A percentile compares a stretch with the other conserved stretches of the same genome.
phyloP scores from a whole-genome alignment of 2,113 vertebrate species.

The Coturnix japonica region DNA sequence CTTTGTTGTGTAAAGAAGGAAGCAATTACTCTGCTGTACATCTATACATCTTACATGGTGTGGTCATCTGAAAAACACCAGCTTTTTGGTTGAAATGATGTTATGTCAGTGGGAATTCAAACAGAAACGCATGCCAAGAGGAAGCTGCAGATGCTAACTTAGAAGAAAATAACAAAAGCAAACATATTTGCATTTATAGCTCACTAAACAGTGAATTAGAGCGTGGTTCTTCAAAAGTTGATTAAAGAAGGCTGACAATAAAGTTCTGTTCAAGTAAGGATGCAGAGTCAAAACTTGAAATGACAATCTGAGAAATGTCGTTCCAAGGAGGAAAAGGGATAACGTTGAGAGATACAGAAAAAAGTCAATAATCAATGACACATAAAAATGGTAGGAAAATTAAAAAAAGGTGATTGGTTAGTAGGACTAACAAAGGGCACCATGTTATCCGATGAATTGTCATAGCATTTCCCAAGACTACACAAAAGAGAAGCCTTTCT shows the following conservation, averaged over 20 bases:
- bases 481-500: neutral
- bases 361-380: neutral
- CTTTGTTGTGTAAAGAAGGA: neutral
- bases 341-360: neutral
- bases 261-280: neutral
- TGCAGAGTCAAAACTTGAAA: neutral
- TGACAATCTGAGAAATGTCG: neutral
- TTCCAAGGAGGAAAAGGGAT: neutral
- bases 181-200: neutral
- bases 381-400: neutral
- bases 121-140: neutral
- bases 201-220: conserved; percentile 7
- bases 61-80: neutral
- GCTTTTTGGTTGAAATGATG: neutral
- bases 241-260: neutral
- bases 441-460: neutral
- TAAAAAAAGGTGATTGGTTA: neutral
- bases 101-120: neutral
- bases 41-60: neutral
- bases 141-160: neutral
- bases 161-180: conserved; percentile 7
- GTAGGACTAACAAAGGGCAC: neutral
- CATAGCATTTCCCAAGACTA: neutral
- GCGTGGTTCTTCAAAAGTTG: neutral
- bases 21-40: neutral